Evolutionary conservation across 2,888 invertebrate genomes (phyloP), one percentile per base, ranked within the genome.

Genomic region (Harpalus rufipes): DNA sequence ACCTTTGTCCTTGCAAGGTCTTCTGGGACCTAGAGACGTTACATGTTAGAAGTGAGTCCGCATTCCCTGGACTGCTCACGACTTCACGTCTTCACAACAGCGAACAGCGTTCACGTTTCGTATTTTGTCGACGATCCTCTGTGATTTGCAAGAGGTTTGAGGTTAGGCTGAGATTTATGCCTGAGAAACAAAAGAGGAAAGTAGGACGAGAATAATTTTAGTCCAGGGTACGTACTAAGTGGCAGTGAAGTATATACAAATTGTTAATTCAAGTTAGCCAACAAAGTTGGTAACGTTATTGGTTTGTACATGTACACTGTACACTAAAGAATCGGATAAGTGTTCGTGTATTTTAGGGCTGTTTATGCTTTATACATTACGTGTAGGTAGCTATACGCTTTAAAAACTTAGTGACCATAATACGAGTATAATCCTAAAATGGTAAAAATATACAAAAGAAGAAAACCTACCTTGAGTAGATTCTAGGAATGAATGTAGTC

Each of bases 11-110:
- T 8, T 51, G 44, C 44, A 8, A 12, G 44, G 44, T 2, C 10
- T 51, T 12, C 5, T 12, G 68, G 21, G 63, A 63, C 63, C n/a
- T 68, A 12, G 25, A 63, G 63, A 25, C 25, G 63, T 63, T 63
- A 32, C 44, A 51, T 10, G 44, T 51, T 51, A 68, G 63, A 63
- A 25, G 63, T 63, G 25, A 25, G 63, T 63, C 25, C 25, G 25
- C 63, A 63, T 25, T 63, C 68, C 68, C 68, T 14, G 32, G 32
- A 32, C 68, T 68, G 39, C 32, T 59, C 16, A 7, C 16, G 7
- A 14, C n/a, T 59, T 59, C 59, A 59, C 59, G 59, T 59, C 44
- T 51, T 51, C 44, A 12, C 10, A 12, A 12, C 12, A 12, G 44
- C 12, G 10, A 12, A 12, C 12, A 12, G 44, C 12, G 10, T 68